Conservation (phyloP, 2,888 invertebrate species). For the Patella ulyssiponensis region DNA sequence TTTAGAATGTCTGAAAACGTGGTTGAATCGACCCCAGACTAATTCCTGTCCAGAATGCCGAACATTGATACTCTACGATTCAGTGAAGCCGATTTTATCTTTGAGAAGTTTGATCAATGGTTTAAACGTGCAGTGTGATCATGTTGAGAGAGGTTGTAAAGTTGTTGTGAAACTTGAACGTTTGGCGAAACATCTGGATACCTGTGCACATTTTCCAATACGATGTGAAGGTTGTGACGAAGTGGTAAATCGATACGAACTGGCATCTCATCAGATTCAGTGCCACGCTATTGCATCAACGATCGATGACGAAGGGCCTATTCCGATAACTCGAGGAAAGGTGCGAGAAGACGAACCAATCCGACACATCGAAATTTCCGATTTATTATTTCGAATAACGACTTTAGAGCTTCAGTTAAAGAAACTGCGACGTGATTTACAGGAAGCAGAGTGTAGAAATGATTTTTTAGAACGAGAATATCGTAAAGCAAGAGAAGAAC, state of each 20-base stretch:
- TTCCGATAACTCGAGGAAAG: not conserved
- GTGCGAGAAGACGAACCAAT: conserved; percentile 32
- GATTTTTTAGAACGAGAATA: conserved; percentile 58
- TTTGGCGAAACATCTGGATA: conserved; percentile 49
- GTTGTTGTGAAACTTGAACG: conserved; percentile 56
- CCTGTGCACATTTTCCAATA: conserved; percentile 58
- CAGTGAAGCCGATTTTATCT: conserved; percentile 60
- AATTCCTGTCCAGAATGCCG: conserved; percentile 67
- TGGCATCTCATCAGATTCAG: conserved; percentile 61
- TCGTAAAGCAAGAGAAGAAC: conserved; percentile 53
- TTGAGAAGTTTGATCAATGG: conserved; percentile 64
- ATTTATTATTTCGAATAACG: conserved; percentile 58
- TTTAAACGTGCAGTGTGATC: conserved; percentile 59
- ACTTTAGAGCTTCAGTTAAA: conserved; percentile 61
- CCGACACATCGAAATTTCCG: conserved; percentile 46
- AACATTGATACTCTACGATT: conserved; percentile 35
- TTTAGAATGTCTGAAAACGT: conserved; percentile 59
- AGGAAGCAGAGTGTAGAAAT: conserved; percentile 60
- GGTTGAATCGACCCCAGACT: conserved; percentile 58
- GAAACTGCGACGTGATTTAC: conserved; percentile 58
- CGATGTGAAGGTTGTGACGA: conserved; percentile 63
- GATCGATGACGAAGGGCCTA: conserved; percentile 43
- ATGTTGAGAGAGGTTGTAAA: conserved; percentile 58
- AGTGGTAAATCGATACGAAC: conserved; percentile 52
- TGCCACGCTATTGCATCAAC: conserved; percentile 74